A percentile compares a stretch with the other conserved stretches of the same genome.
phyloP scores from a whole-genome alignment of 1,140 invertebrate genomes.

The Branchinecta lynchi region DNA sequence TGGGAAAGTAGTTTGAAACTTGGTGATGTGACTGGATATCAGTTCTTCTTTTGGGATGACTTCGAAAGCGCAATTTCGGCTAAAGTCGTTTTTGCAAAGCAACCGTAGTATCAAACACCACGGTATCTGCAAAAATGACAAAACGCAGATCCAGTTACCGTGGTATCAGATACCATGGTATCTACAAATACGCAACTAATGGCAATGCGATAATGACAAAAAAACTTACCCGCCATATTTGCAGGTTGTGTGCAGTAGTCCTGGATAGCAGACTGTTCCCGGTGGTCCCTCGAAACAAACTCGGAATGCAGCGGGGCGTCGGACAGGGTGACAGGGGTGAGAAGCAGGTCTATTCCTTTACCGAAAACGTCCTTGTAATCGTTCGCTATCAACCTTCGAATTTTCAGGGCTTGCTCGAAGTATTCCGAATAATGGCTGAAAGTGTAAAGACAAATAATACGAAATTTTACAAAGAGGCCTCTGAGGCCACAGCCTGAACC shows the following conservation, averaged over 20 bases:
- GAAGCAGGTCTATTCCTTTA: constrained; percentile 55
- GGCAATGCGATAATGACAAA: constrained; percentile 12
- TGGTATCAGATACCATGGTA: no score
- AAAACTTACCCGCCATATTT: constrained; percentile 68
- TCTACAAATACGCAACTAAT: no score
- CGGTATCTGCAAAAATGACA: no score
- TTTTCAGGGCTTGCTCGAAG: constrained; percentile 74
- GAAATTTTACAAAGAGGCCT: no score
- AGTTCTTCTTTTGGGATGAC: no score
- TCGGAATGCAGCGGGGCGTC: constrained; percentile 65
- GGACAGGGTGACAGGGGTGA: constrained; percentile 80
- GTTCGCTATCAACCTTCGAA: constrained; percentile 67
- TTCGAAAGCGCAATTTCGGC: no score
- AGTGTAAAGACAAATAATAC: constrained; percentile 17
- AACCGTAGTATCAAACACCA: no score
- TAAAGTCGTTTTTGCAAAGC: no score
- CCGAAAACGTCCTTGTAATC: constrained; percentile 64
- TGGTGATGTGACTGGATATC: no score
- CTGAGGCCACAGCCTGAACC: no score
- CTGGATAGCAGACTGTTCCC: constrained; percentile 69
- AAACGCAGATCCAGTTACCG: no score
- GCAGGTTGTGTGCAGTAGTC: constrained; percentile 90
- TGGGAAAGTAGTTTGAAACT: no score
- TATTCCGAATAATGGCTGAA: constrained; percentile 80
- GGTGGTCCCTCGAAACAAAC: constrained; percentile 59